Conservation (phyloP, 1,140 invertebrate species). For the Trissolcus basalis region DNA sequence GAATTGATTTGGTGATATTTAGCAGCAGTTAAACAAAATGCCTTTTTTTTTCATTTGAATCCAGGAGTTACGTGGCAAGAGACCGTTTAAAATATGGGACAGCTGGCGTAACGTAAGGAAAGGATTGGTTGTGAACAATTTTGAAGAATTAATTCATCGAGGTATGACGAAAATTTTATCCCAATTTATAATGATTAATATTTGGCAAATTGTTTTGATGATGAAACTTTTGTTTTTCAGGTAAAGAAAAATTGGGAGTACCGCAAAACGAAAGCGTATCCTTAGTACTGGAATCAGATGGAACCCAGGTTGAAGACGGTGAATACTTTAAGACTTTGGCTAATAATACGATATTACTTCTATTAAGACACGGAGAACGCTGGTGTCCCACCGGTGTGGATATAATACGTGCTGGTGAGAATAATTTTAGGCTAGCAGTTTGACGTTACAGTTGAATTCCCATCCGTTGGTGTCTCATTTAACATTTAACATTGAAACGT, state of each 20-base stretch:
- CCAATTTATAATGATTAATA: too few species aligned
- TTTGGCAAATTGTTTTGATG: not conserved
- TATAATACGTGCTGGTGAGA: constrained; percentile 91
- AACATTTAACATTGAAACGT: too few species aligned
- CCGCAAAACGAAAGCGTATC: constrained; percentile 87
- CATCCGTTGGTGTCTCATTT: too few species aligned
- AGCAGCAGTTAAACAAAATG: not conserved
- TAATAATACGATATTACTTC: constrained; percentile 91
- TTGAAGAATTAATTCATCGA: constrained; percentile 93
- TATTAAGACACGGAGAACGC: constrained; percentile 90
- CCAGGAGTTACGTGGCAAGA: constrained; percentile 93
- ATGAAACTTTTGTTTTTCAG: constrained; percentile 72
- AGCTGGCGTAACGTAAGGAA: constrained; percentile 94
- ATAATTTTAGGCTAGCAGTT: constrained; percentile 2
- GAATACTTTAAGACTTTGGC: constrained; percentile 94
- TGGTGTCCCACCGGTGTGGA: constrained; percentile 94
- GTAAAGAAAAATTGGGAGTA: constrained; percentile 93
- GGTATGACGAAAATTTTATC: constrained; percentile 76
- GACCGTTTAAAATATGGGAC: constrained; percentile 99
- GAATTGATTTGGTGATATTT: not conserved
- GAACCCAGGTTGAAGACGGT: constrained; percentile 95
- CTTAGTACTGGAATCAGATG: constrained; percentile 94
- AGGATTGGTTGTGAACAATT: constrained; percentile 92
- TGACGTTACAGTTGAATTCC: too few species aligned
- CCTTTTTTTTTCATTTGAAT: constrained; percentile 10